Evolutionary conservation across 92 coral and sea anemone species (phyloP).

Genomic region (Heteractis magnifica): DNA sequence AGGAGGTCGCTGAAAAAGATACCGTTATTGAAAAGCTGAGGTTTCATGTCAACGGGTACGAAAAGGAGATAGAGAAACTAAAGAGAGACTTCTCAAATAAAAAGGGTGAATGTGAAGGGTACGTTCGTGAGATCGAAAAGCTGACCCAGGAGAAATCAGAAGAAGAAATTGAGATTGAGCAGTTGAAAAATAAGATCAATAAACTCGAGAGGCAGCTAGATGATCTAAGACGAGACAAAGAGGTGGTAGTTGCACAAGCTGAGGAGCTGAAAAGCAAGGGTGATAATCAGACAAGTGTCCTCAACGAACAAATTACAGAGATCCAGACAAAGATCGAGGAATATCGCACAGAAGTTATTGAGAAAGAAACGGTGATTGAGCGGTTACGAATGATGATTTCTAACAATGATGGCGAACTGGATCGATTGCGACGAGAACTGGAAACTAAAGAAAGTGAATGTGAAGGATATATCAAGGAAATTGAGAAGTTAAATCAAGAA

Average conservation of each 20-base stretch:
- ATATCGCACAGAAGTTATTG: slow-evolving; percentile 74
- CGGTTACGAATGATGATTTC: slow-evolving; percentile 64
- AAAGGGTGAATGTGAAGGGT: slow-evolving; percentile 69
- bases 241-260: slow-evolving; percentile 54
- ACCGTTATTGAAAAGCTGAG: slow-evolving; percentile 78
- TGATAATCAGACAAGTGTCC: slow-evolving; percentile 68
- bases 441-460: slow-evolving; percentile 80
- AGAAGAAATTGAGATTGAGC: slow-evolving; percentile 61
- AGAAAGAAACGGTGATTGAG: slow-evolving; percentile 83
- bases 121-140: slow-evolving; percentile 55
- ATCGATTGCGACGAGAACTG: slow-evolving; percentile 76
- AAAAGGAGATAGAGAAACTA: slow-evolving; percentile 72
- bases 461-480: slow-evolving; percentile 76
- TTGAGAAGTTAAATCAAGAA: slow-evolving; percentile 80
- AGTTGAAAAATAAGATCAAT: slow-evolving; percentile 65
- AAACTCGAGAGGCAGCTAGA: slow-evolving; percentile 73
- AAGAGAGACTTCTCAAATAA: slow-evolving; percentile 76
- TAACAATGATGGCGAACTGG: slow-evolving; percentile 76
- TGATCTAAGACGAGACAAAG: slow-evolving; percentile 76
- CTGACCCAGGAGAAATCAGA: slow-evolving; percentile 77
- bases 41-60: slow-evolving; percentile 71
- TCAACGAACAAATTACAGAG: slow-evolving; percentile 78
- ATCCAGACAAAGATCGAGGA: slow-evolving; percentile 84
- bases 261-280: slow-evolving; percentile 75
- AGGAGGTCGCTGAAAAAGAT: slow-evolving; percentile 77